Conservation (phyloP, 1,140 invertebrate species). For the Adoxophyes honmai region DNA sequence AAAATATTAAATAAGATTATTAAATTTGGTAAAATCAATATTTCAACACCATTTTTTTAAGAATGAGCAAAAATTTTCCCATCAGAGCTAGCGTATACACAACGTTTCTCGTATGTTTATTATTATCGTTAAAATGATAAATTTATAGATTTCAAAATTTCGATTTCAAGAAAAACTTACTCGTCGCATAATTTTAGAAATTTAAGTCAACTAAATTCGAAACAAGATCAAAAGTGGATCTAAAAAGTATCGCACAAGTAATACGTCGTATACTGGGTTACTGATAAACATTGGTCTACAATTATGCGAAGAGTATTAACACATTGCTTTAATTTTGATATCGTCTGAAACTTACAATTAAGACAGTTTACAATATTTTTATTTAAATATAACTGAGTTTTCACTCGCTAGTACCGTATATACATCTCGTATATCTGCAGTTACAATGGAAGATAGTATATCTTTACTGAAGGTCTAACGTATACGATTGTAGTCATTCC, state of each 20-base stretch:
- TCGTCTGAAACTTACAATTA: conserved; percentile 61
- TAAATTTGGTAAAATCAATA: conserved; percentile 79
- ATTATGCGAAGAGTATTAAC: conserved; percentile 25
- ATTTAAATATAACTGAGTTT: conserved; percentile 72
- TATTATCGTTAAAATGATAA: conserved; percentile 69
- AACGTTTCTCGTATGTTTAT: conserved; percentile 68
- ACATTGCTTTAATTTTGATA: conserved; percentile 39
- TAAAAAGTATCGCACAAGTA: not conserved
- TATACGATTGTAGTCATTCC: conserved; percentile 69
- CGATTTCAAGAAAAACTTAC: conserved; percentile 36
- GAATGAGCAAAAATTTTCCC: conserved; percentile 76
- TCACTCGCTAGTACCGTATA: conserved; percentile 69
- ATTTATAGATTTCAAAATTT: conserved; percentile 54
- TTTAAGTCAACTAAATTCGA: not conserved
- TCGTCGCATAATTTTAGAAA: conserved; percentile 14
- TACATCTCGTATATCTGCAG: conserved; percentile 72
- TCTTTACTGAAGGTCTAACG: conserved; percentile 58
- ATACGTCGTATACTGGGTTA: conserved; percentile 14
- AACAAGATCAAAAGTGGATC: not conserved
- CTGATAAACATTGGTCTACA: conserved; percentile 1
- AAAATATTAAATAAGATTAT: conserved; percentile 79
- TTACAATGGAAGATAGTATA: conserved; percentile 67
- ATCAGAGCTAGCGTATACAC: conserved; percentile 78
- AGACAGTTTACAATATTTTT: conserved; percentile 69
- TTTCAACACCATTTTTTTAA: conserved; percentile 72